These are phyloP conservation scores for Labeo calbasu DNA, from an alignment of 2,797 vertebrate species.

Conservation along the genomic window DNA sequence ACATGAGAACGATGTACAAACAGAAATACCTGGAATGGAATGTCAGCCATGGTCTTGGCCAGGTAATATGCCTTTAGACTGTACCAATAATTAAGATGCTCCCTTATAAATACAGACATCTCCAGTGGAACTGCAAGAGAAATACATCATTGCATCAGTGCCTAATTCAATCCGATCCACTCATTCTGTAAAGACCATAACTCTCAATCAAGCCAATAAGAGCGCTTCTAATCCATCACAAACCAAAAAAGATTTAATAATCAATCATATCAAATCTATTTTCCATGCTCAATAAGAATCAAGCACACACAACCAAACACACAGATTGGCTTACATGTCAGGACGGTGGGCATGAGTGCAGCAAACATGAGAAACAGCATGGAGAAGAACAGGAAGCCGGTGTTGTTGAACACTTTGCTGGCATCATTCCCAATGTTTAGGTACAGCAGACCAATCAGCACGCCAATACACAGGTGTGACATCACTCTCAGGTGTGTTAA, in stretches of 20 bases:
- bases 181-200: background rate
- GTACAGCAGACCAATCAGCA: conserved; percentile 96
- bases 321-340: conserved; percentile 89
- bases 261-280: conserved; percentile 9
- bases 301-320: conserved; percentile 10
- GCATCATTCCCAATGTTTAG: conserved; percentile 96
- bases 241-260: background rate
- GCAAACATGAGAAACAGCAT: conserved; percentile 99
- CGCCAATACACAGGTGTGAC: conserved; percentile 92
- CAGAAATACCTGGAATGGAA: conserved; percentile 92
- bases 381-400: conserved; percentile 98
- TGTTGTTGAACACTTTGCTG: conserved; percentile 99
- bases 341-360: conserved; percentile 95
- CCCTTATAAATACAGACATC: conserved; percentile 94
- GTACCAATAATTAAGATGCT: conserved; percentile 99
- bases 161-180: conserved; percentile 7
- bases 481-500: conserved; percentile 94
- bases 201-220: background rate
- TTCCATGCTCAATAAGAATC: conserved; percentile 20
- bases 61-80: conserved; percentile 97
- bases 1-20: conserved; percentile 1
- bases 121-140: conserved; percentile 89
- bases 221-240: conserved; percentile 10
- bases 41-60: conserved; percentile 95
- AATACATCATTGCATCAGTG: conserved; percentile 37